Conservation (phyloP, 2,113 vertebrate species). For the Laticauda laticaudata region DNA sequence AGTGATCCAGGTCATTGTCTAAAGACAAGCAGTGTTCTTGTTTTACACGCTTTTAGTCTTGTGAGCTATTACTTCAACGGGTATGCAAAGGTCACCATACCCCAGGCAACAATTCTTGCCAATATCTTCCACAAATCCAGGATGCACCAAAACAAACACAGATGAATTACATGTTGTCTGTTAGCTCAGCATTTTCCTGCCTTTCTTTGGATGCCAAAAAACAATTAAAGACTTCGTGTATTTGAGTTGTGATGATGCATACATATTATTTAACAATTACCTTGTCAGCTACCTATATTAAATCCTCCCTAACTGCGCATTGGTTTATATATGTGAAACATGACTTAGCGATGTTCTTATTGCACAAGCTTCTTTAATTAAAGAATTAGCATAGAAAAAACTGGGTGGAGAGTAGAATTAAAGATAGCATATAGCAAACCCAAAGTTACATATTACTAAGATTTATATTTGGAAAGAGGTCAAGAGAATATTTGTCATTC, state of each 20-base stretch:
- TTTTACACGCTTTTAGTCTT: slow-evolving; percentile 55
- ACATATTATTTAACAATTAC: slow-evolving; percentile 63
- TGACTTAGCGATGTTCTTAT: slow-evolving; percentile 10
- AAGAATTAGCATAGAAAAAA: neutral
- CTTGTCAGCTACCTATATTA: slow-evolving; percentile 62
- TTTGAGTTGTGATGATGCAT: slow-evolving; percentile 32
- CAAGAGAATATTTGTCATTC: neutral
- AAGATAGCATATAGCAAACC: neutral
- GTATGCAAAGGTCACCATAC: slow-evolving; percentile 57
- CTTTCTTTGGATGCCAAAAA: slow-evolving; percentile 63
- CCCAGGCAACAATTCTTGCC: slow-evolving; percentile 45
- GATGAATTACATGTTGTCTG: slow-evolving; percentile 49
- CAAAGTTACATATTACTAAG: neutral
- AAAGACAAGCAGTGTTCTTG: slow-evolving; percentile 64
- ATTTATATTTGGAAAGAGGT: slow-evolving; percentile 1
- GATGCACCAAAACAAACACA: slow-evolving; percentile 61
- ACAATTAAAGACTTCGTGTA: slow-evolving; percentile 58
- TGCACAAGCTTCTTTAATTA: slow-evolving; percentile 27
- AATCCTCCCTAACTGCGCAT: slow-evolving; percentile 43
- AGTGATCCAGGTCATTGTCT: slow-evolving; percentile 67
- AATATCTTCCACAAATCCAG: slow-evolving; percentile 51
- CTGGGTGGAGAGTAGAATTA: neutral
- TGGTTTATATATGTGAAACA: slow-evolving; percentile 36
- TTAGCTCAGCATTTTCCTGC: slow-evolving; percentile 45
- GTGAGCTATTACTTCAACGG: slow-evolving; percentile 45